Conservation (phyloP, 2,888 invertebrate species). For the Epsilonema sp. region DNA sequence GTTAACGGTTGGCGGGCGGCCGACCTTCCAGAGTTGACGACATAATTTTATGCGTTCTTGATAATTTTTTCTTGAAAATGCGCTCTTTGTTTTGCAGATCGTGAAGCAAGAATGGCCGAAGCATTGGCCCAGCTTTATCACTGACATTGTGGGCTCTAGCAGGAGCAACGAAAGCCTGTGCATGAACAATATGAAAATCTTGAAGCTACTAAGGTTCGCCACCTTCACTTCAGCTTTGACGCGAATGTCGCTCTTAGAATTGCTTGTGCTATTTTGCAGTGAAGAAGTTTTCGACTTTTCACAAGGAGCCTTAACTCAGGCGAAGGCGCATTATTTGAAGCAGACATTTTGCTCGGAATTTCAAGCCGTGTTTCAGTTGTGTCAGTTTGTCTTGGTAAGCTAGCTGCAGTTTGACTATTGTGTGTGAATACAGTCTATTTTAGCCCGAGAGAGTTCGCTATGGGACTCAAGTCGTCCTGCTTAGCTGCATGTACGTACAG, state of each 20-base stretch:
- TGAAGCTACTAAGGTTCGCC: constrained; percentile 57
- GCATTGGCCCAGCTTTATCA: constrained; percentile 97
- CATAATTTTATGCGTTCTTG: no score
- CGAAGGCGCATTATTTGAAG: constrained; percentile 94
- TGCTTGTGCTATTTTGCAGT: no score
- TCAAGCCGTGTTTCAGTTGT: constrained; percentile 89
- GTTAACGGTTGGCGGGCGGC: no score
- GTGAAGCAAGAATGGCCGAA: constrained; percentile 98
- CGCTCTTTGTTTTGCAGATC: constrained; percentile 40
- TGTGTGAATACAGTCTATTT: no score
- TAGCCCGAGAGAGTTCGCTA: no score
- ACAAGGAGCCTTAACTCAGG: constrained; percentile 89
- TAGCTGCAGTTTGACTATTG: no score
- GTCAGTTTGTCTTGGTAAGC: constrained; percentile 72
- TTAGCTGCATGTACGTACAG: no score
- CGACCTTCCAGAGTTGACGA: no score
- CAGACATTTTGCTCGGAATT: constrained; percentile 99
- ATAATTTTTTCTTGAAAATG: constrained; percentile 4
- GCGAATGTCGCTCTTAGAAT: no score
- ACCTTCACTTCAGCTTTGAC: not conserved
- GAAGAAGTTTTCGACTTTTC: constrained; percentile 99
- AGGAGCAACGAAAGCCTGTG: constrained; percentile 96
- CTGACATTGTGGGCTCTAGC: constrained; percentile 95
- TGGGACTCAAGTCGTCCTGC: no score
- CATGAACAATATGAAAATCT: constrained; percentile 97